Evolutionary conservation across 2,797 vertebrate species (phyloP).

Genomic region (Sebastes wilsoni): DNA sequence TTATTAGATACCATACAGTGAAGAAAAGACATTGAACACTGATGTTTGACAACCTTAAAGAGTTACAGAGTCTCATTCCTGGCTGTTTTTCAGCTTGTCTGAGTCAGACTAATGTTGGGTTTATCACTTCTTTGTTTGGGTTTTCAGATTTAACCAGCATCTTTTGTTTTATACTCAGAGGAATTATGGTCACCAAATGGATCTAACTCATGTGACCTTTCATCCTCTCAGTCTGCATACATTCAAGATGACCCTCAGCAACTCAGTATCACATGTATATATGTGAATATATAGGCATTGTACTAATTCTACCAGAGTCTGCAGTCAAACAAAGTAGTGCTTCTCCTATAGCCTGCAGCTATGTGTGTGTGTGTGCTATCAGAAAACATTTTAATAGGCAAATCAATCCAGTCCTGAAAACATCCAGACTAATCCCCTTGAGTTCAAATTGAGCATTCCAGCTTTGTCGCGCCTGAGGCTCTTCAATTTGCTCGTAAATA

Average conservation of each 20-base stretch:
- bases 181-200: background rate
- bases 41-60: background rate
- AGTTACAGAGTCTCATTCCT: background rate
- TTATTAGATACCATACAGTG: background rate
- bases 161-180: background rate
- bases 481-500: slow-evolving; percentile 8
- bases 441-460: slow-evolving; percentile 7
- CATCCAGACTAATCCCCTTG: slow-evolving; percentile 11
- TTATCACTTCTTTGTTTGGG: background rate
- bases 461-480: slow-evolving; percentile 36
- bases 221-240: background rate
- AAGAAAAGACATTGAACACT: background rate
- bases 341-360: background rate
- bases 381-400: slow-evolving; percentile 5
- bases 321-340: background rate
- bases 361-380: background rate
- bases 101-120: background rate
- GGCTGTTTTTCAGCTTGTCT: background rate
- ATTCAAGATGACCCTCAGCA: background rate
- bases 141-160: background rate
- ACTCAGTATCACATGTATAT: background rate
- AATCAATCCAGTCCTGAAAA: background rate
- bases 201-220: slow-evolving; percentile 15
- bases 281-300: background rate
- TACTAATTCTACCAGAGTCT: background rate